Base-by-base conservation (phyloP, 1,140 invertebrate genomes). In the Coptotermes formosanus region DNA sequence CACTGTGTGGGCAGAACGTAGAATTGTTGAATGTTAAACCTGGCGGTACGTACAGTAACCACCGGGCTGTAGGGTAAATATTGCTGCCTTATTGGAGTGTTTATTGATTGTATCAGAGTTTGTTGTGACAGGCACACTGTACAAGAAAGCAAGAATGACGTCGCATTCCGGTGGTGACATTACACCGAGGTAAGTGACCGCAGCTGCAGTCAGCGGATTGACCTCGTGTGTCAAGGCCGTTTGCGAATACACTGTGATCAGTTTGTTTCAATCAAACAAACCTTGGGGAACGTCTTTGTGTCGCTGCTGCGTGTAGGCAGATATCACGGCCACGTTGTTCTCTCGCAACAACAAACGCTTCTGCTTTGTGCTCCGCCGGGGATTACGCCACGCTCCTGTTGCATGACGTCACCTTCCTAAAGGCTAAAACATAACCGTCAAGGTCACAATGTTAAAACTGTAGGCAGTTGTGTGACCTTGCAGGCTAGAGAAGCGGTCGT, bases 171-270 rank as follows among this genome's bases (percentile, higher is more conserved):
- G 64, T 7, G 64, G 14, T 75, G 64, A 75, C 64, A 30, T 75
- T n/a, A 75, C 64, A 30, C 64, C 30, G 64, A 75, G 64, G 64
- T 75, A 75, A 75, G n/a, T 75, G 64, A 75, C 64, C 64, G 64
- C 9, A 0, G 8, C 64, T 75, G 64, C 0, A 75, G 16, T 25
- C 64, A 4, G 19, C 52, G 64, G n/a, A 69, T 6, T 8, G 25
- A 3, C 64, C 25, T 75, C 25, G 7, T n/a, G 2, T 75, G 9
- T 75, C 64, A 75, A 75, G 64, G 64, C n/a, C 64, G 64, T 75
- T 75, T 9, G n/a, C 64, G 25, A 3, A 11, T 75, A n/a, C 64
- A 75, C 25, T n/a, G n/a, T 11, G 64, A 75, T 75, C 64, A 30
- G 64, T 30, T 30, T 11, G 64, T 64, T 55, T 2, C 52, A 21